Base-by-base conservation (phyloP, 1,140 invertebrate species). In the Aethina tumida region DNA sequence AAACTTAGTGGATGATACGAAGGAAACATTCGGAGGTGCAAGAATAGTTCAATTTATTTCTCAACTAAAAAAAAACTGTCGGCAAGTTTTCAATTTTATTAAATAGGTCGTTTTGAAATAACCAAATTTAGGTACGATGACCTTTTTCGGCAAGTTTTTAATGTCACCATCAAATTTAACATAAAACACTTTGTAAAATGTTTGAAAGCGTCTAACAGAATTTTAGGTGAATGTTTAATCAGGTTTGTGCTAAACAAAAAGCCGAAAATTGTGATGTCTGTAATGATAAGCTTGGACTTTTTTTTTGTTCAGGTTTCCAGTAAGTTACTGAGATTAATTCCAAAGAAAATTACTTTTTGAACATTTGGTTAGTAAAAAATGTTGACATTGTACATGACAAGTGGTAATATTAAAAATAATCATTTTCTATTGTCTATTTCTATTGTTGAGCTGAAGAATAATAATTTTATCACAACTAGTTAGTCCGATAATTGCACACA, bases 101-200 rank as follows among this genome's bases (percentile, higher is more conserved):
- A 33, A 68, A 47, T 35, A 68, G 42, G 47, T 62, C 62, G 47
- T 63, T 61, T 47, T 69, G 67, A 10, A 68, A 47, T 27, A 55
- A 39, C 54, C 52, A 58, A n/a, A n/a, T 35, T 52, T 44, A 21
- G 58, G 55, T 13, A 71, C 55, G 42, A 73, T 68, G 2, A 82
- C 65, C 53, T 81, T 79, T 2, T 64, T 39, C 0, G 72, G 68
- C 28, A 62, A 56, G 41, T 59, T 55, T 8, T 28, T 27, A 12
- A 43, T 25, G 32, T 65, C 62, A 61, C 20, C 58, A 35, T 62
- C 59, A 33, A 53, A 62, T 50, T 65, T 66, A 61, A 68, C 33
- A 68, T 37, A 39, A 64, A 55, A 39, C 42, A 54, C 13, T 56
- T 42, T 16, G 58, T 55, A 9, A 68, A 40, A 35, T 55, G 41